A percentile compares a stretch with the other conserved stretches of the same genome.
These are phyloP conservation scores for Bufo gargarizans DNA, from an alignment of 2,113 vertebrate species.

Conservation along the genomic window DNA sequence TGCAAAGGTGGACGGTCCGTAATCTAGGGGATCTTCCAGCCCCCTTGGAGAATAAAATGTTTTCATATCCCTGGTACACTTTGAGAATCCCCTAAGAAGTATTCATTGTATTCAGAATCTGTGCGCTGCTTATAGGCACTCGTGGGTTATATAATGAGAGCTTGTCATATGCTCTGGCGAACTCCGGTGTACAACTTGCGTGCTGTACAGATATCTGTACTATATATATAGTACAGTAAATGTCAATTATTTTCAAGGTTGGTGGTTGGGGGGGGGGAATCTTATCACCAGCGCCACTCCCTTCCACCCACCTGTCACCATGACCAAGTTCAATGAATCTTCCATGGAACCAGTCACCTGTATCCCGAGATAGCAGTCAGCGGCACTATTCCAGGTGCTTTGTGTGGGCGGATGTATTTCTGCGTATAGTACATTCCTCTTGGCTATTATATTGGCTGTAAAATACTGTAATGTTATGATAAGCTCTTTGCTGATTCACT, in stretches of 20 bases:
- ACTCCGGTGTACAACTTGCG: not conserved
- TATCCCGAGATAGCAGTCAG: slow-evolving; percentile 3
- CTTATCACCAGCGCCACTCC: slow-evolving; percentile 33
- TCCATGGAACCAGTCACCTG: slow-evolving; percentile 23
- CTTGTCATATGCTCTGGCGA: not conserved
- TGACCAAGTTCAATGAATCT: slow-evolving; percentile 7
- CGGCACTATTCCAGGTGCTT: not conserved
- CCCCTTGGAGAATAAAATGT: too few relatives aligned
- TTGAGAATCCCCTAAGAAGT: too few relatives aligned
- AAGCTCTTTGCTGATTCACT: not conserved
- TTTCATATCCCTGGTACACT: too few relatives aligned
- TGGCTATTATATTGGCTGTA: slow-evolving; percentile 7
- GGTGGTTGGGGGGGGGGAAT: not conserved
- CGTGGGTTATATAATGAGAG: not conserved
- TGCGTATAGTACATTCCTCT: not conserved
- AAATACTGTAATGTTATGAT: slow-evolving; percentile 1
- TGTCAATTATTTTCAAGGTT: slow-evolving; percentile 13
- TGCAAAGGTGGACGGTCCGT: too few relatives aligned
- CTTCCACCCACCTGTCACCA: slow-evolving; percentile 20
- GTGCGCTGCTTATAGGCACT: not conserved
- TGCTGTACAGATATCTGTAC: not conserved
- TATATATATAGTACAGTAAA: slow-evolving; percentile 33
- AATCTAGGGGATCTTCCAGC: too few relatives aligned
- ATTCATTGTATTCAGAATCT: too few relatives aligned
- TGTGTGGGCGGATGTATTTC: slow-evolving; percentile 26